phyloP scores from a whole-genome alignment of 2,113 vertebrate species.

The Xenopus laevis region DNA sequence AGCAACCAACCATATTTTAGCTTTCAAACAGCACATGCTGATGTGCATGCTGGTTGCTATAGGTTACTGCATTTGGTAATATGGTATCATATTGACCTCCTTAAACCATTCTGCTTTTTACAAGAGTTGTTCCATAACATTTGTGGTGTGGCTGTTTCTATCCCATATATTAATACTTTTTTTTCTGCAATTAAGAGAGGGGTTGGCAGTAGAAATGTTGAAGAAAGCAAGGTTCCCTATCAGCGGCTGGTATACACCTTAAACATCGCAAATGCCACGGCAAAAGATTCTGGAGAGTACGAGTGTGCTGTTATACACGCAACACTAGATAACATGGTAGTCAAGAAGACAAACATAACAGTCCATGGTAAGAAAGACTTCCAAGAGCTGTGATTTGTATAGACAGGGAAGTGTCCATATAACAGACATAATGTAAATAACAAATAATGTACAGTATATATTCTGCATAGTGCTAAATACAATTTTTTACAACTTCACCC shows the following conservation, averaged over 20 bases:
- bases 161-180: no score
- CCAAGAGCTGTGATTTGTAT: constrained; percentile 31
- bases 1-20: no score
- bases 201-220: constrained; percentile 64
- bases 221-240: constrained; percentile 66
- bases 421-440: no score
- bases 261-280: constrained; percentile 77
- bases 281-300: constrained; percentile 90
- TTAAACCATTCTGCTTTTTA: no score
- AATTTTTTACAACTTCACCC: neutral
- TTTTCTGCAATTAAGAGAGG: constrained; percentile 57
- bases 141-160: no score
- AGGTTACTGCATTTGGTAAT: no score
- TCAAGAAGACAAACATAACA: constrained; percentile 75
- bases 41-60: no score
- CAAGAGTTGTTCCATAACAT: no score
- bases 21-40: no score
- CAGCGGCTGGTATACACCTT: constrained; percentile 79
- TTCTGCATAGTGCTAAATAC: no score
- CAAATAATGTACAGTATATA: no score
- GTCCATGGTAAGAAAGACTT: constrained; percentile 76
- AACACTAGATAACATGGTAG: constrained; percentile 75
- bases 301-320: constrained; percentile 84
- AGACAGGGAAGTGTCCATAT: neutral
- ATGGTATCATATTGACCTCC: no score